Evolutionary conservation across 2,797 vertebrate genomes (phyloP).

Genomic region (Decapterus maruadsi): DNA sequence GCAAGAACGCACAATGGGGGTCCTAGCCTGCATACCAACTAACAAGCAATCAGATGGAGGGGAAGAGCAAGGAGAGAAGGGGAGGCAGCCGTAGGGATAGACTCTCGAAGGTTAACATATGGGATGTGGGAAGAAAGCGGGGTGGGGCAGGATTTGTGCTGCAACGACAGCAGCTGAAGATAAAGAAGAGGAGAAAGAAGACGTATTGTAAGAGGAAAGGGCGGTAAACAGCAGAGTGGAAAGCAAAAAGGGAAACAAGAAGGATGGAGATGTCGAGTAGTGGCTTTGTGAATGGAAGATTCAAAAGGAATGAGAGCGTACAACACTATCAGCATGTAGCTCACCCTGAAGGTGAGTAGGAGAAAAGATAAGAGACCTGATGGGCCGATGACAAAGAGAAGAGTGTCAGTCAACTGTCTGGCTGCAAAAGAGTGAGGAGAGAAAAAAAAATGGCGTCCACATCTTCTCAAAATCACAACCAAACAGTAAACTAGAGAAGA

Average conservation of each 20-base stretch:
- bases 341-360: conserved; percentile 15
- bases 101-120: conserved; percentile 58
- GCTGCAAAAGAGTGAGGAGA: conserved; percentile 18
- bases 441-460: neutral
- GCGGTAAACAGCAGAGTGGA: neutral
- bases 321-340: conserved; percentile 22
- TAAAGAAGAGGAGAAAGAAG: conserved; percentile 11
- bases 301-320: conserved; percentile 28
- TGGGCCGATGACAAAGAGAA: conserved; percentile 39
- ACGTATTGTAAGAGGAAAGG: conserved; percentile 2
- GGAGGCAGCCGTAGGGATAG: conserved; percentile 49
- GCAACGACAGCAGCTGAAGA: conserved; percentile 30
- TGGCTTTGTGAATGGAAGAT: neutral
- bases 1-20: conserved; percentile 78
- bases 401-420: conserved; percentile 28
- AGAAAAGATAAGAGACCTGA: conserved; percentile 19
- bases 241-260: conserved; percentile 9
- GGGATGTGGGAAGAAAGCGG: conserved; percentile 47
- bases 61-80: conserved; percentile 41
- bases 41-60: conserved; percentile 79
- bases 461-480: neutral
- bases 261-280: conserved; percentile 27
- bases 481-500: neutral
- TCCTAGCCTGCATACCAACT: conserved; percentile 80
- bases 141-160: conserved; percentile 22